Conservation (phyloP, 2,113 vertebrate species). For the Motacilla tschutschensis region DNA sequence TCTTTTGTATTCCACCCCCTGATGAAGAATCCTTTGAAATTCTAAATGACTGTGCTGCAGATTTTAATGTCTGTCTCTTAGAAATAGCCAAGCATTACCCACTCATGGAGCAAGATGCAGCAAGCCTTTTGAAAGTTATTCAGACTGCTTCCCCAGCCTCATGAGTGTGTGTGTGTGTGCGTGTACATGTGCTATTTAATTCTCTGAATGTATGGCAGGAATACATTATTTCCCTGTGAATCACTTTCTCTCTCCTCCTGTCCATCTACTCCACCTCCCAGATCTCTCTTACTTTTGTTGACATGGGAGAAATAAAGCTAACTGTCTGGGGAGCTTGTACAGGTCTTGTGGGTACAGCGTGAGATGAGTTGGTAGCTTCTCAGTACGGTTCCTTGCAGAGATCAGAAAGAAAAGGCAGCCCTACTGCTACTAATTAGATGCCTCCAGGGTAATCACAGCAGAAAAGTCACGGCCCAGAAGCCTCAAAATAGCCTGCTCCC, state of each 20-base stretch:
- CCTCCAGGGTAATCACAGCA: constrained; percentile 6
- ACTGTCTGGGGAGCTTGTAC: not conserved
- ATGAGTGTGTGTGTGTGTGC: constrained; percentile 35
- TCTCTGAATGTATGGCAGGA: constrained; percentile 53
- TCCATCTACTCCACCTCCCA: constrained; percentile 37
- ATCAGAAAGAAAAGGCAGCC: constrained; percentile 14
- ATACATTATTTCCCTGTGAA: constrained; percentile 41
- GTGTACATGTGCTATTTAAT: constrained; percentile 23
- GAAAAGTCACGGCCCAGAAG: constrained; percentile 6
- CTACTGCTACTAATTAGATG: not conserved
- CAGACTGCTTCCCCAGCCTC: constrained; percentile 53
- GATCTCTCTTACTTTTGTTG: constrained; percentile 14
- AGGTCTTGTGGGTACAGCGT: not conserved
- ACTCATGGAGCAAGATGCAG: constrained; percentile 65
- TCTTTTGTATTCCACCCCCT: constrained; percentile 74
- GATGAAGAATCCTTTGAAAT: constrained; percentile 77
- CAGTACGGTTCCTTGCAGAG: not conserved
- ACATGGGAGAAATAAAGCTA: constrained; percentile 9
- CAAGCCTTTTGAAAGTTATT: constrained; percentile 65
- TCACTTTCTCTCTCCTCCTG: constrained; percentile 27
- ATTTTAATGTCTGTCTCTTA: constrained; percentile 72
- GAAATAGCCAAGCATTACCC: constrained; percentile 60
- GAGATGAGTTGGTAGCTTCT: constrained; percentile 15
- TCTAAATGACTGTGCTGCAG: constrained; percentile 72
- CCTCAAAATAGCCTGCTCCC: constrained; percentile 24